These are phyloP conservation scores for Petrolisthes cinctipes DNA, from an alignment of 2,888 invertebrate species.

Conservation along the genomic window DNA sequence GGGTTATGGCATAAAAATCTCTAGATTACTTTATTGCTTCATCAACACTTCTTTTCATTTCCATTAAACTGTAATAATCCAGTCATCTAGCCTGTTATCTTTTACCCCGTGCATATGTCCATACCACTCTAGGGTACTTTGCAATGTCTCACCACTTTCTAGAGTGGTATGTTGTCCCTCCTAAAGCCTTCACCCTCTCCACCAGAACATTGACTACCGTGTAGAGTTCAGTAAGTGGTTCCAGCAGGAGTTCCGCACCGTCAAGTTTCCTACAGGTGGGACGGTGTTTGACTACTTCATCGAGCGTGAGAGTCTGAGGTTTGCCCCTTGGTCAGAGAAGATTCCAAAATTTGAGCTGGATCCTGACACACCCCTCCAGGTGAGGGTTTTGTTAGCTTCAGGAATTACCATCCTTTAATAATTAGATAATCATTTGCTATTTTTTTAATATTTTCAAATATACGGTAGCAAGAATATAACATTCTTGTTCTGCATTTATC, in stretches of 20 bases:
- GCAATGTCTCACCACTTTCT: too few species aligned
- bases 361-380: slow-evolving; percentile 89
- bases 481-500: too few species aligned
- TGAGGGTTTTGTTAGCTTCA: slow-evolving; percentile 68
- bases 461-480: too few species aligned
- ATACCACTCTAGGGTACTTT: too few species aligned
- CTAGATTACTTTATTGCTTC: too few species aligned
- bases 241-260: slow-evolving; percentile 93
- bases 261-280: slow-evolving; percentile 91
- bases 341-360: slow-evolving; percentile 92
- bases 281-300: slow-evolving; percentile 96
- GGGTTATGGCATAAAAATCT: too few species aligned
- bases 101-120: too few species aligned
- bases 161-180: too few species aligned
- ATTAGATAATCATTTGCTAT: neutral
- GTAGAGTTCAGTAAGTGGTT: slow-evolving; percentile 98
- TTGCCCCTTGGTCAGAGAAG: slow-evolving; percentile 89
- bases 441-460: neutral
- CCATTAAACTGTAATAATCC: too few species aligned
- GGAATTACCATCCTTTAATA: neutral
- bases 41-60: too few species aligned
- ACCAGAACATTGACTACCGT: slow-evolving; percentile 87
- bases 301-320: slow-evolving; percentile 88
- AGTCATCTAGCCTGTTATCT: too few species aligned
- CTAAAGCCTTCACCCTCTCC: neutral